Evolutionary conservation across 2,113 vertebrate species (phyloP).

Genomic region (Hipposideros armiger): DNA sequence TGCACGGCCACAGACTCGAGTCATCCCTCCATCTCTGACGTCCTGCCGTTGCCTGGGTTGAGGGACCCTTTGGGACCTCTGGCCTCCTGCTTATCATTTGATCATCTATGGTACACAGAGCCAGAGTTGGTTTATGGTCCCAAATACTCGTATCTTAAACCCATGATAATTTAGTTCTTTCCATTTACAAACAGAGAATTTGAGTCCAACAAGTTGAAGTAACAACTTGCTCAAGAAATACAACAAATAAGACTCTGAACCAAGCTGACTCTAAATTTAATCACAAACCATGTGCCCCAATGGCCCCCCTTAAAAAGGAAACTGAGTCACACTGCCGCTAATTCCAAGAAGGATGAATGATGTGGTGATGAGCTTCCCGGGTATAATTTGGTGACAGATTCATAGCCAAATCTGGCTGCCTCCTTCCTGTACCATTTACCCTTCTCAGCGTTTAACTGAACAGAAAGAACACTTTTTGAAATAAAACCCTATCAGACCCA

Average conservation of each 20-base stretch:
- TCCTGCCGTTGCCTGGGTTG: neutral
- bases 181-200: neutral
- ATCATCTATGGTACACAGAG: neutral
- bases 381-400: rapidly evolving
- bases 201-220: neutral
- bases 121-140: neutral
- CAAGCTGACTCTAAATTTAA: neutral
- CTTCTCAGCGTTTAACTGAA: neutral
- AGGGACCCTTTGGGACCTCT: neutral
- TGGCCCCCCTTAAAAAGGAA: neutral
- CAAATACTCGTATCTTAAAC: neutral
- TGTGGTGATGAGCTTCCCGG: no score
- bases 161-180: neutral
- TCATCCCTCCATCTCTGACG: neutral
- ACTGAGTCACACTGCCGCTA: neutral
- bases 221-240: neutral
- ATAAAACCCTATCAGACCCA: conserved; percentile 2
- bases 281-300: neutral
- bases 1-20: rapidly evolving
- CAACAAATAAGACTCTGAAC: neutral
- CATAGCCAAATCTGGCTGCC: neutral
- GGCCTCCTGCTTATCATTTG: neutral
- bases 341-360: neutral
- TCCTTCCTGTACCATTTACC: neutral
- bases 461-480: conserved; percentile 10